Percentiles rank a stretch among this genome's conserved stretches.
Conservation (phyloP, 2,113 vertebrate genomes). For the Albula goreensis region DNA sequence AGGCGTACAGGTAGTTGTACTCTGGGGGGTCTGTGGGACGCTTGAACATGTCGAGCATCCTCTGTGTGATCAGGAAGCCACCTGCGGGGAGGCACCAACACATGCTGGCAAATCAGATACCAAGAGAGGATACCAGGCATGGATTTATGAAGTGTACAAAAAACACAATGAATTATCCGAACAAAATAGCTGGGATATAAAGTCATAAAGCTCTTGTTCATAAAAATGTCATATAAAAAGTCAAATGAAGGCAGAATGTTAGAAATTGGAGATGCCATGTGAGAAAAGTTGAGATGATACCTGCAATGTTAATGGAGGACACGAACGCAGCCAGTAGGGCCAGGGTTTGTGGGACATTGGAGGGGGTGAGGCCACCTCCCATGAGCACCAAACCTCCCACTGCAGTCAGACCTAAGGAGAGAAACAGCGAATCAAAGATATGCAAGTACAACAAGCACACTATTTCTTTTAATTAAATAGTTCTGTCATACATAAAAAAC, state of each 20-base stretch:
- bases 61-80: constrained; percentile 72
- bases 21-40: constrained; percentile 68
- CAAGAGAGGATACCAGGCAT: neutral
- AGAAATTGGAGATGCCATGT: neutral
- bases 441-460: neutral
- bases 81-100: constrained; percentile 43
- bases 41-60: constrained; percentile 77
- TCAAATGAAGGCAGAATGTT: too few relatives aligned
- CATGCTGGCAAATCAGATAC: neutral
- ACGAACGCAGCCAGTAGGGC: constrained; percentile 77
- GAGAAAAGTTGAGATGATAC: constrained; percentile 40
- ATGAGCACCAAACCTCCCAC: constrained; percentile 77
- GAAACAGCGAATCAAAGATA: neutral
- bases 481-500: too few relatives aligned
- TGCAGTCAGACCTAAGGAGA: constrained; percentile 67
- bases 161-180: too few relatives aligned
- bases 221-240: too few relatives aligned
- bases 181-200: too few relatives aligned
- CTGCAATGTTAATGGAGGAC: constrained; percentile 78
- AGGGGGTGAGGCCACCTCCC: constrained; percentile 74
- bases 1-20: constrained; percentile 69
- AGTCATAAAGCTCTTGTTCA: too few relatives aligned
- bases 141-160: too few relatives aligned
- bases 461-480: too few relatives aligned
- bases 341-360: constrained; percentile 64